These are phyloP conservation scores for Lepilemur ruficaudatus DNA, from an alignment of 2,797 vertebrate genomes.

Conservation along the genomic window DNA sequence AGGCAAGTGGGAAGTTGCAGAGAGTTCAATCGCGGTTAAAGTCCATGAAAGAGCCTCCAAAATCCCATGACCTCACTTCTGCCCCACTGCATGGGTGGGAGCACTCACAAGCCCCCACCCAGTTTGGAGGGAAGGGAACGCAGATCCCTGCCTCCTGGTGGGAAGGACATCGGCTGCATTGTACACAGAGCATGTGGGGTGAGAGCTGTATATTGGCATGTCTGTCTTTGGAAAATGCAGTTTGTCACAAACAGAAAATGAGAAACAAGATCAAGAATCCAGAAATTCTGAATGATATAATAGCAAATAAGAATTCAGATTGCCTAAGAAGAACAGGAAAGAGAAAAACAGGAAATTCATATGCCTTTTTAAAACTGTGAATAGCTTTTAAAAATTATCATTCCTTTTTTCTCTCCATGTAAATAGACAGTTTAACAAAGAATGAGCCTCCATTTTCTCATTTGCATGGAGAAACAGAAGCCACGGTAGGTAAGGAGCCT, in stretches of 20 bases:
- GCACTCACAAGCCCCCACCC: no score
- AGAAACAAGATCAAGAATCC: not conserved
- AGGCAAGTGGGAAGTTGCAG: not conserved
- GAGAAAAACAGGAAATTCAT: not conserved
- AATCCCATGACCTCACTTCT: not conserved
- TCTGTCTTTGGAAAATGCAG: not conserved
- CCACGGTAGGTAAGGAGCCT: not conserved
- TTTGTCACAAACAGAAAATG: not conserved
- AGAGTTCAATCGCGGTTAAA: not conserved
- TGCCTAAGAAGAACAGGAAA: not conserved
- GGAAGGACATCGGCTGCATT: not conserved
- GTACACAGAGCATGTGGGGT: not conserved
- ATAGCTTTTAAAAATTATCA: not conserved
- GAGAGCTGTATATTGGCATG: no score
- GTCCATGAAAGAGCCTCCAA: not conserved
- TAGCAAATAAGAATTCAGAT: not conserved
- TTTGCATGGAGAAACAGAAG: not conserved
- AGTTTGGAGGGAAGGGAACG: not conserved
- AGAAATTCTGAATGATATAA: not conserved
- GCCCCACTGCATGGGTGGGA: not conserved
- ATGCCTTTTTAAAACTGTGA: not conserved
- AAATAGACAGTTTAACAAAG: not conserved
- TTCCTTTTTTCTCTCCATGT: not conserved
- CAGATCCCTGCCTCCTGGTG: not conserved
- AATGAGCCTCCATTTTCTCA: not conserved